phyloP scores from a whole-genome alignment of 2,888 invertebrate species.

The Congeria kusceri region DNA sequence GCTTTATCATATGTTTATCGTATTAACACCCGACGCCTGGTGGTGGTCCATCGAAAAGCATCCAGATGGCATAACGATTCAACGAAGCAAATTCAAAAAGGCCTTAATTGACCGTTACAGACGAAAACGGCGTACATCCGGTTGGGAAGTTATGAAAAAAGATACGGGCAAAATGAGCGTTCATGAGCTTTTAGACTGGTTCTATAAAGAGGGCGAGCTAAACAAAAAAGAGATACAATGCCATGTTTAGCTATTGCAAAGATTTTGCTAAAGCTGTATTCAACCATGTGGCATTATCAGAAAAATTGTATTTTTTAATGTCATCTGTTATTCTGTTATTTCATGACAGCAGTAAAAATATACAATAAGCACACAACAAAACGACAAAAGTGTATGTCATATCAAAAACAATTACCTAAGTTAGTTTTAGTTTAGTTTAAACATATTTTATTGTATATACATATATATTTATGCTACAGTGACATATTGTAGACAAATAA shows the following conservation, averaged over 20 bases:
- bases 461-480: no score
- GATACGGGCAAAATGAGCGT: background rate
- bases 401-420: no score
- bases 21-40: constrained; percentile 23
- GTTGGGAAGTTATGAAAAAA: background rate
- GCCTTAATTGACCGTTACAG: constrained; percentile 14
- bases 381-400: no score
- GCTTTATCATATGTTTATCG: constrained; percentile 20
- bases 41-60: constrained; percentile 40
- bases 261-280: constrained; percentile 14
- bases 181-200: constrained; percentile 14
- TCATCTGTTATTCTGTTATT: no score
- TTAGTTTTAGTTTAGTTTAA: no score
- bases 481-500: no score
- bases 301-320: background rate
- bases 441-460: no score
- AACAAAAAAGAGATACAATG: constrained; percentile 5
- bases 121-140: background rate
- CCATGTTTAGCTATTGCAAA: constrained; percentile 7
- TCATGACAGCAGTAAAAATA: no score
- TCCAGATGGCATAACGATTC: constrained; percentile 30
- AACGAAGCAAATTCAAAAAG: constrained; percentile 8
- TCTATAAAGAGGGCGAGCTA: constrained; percentile 13
- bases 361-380: no score
- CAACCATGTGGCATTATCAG: background rate